These are phyloP conservation scores for Buteo buteo DNA, from an alignment of 2,113 vertebrate genomes.

Conservation along the genomic window DNA sequence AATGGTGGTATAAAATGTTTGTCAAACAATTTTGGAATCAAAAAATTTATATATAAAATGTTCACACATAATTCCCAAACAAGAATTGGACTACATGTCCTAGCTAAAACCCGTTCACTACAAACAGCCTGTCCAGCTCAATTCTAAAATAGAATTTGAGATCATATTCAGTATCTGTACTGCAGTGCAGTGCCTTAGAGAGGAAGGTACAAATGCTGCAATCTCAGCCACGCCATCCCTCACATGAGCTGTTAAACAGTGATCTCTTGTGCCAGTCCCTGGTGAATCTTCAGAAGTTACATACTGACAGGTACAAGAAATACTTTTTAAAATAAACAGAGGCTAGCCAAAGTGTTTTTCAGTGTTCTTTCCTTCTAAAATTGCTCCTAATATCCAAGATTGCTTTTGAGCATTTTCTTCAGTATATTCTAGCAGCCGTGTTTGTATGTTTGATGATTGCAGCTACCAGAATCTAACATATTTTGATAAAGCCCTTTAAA, in stretches of 20 bases:
- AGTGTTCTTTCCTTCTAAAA: not conserved
- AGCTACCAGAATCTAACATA: not conserved
- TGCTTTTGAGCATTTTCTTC: not conserved
- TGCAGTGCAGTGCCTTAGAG: conserved; percentile 56
- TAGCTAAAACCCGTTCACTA: not conserved
- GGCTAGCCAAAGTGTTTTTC: not conserved
- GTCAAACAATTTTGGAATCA: not conserved
- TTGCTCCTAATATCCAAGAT: not conserved
- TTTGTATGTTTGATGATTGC: not conserved
- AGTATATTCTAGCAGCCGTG: not conserved
- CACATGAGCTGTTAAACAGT: conserved; percentile 9
- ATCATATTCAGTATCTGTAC: conserved; percentile 9
- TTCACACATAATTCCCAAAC: not conserved
- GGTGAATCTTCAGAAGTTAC: not conserved
- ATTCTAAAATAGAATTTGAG: conserved; percentile 40
- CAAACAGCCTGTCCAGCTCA: not conserved
- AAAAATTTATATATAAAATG: not conserved
- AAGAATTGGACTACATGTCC: not conserved
- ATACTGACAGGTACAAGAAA: not conserved
- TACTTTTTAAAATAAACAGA: not conserved
- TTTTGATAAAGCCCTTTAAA: not conserved
- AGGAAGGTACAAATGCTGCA: conserved; percentile 50
- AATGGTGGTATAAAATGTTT: not conserved
- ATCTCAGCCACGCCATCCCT: conserved; percentile 22
- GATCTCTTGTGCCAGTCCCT: conserved; percentile 7